Base-by-base conservation (phyloP, 2,113 vertebrate genomes). In the Chlamydotis undulata region DNA sequence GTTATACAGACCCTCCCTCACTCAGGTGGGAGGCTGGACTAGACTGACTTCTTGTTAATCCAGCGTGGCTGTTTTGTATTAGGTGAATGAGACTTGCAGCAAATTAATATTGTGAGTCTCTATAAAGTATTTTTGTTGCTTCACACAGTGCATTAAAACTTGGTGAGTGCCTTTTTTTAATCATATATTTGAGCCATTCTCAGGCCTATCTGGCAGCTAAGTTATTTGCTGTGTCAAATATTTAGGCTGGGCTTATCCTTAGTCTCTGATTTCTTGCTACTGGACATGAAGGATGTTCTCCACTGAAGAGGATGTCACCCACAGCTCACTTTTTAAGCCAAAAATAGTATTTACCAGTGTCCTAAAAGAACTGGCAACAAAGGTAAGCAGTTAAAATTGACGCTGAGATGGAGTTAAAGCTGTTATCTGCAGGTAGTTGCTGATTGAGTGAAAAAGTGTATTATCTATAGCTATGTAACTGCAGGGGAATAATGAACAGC, bases 351-450 rank as follows among this genome's bases (percentile, higher is more conserved):
- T 90, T 94, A 19, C 12, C 12, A 43, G 18, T 71, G 37, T 45
- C 61, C 14, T 57, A 37, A 82, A 91, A 84, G 60, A 91, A 29
- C 1, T 75, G 9, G 6, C 37, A 82, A 43, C 25, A 61, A 89
- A 96, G 92, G 92, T 93, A 96, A 94, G 80, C 61, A 55, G 53
- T 45, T 83, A 18, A 79, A 45, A 24, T 13, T 76, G 45, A 41
- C 79, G 35, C 12, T 0, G 0, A 56, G 33, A 14, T 53, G 47
- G 83, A 93, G 18, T 84, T 64, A 41, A 53, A 81, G 33, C 22
- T 73, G 15, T 75, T 87, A 28, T 31, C 68, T 74, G 31, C 31
- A 55, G 39, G 50, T 49, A 67, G 47, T 14, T 71, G 26, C 68
- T 92, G 57, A 39, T 87, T 82, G 35, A 76, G 14, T 86, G 61